Base-by-base conservation (phyloP, 2,888 invertebrate species). In the Trachelus tabidus region DNA sequence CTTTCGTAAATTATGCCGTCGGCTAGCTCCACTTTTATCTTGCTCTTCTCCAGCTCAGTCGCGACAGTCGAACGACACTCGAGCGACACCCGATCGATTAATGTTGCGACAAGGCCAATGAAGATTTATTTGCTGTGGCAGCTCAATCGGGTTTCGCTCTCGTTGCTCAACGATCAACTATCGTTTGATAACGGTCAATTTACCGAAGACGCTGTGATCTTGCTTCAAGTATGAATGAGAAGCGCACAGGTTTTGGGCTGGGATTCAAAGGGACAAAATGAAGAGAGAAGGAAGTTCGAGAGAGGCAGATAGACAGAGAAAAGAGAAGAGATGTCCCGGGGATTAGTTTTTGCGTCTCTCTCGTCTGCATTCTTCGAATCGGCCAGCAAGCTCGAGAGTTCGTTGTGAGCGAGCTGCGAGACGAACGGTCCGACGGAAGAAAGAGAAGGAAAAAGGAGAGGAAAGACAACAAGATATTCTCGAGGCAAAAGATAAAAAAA, bases 311-410 rank as follows among this genome's bases (percentile, higher is more conserved):
- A 35, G 34, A 73, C 31, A 34, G 4, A 73, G 35, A 15, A 31
- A 30, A 31, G 30, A 69, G 75, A 56, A 30, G 75, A 23, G 34
- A 31, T 23, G 31, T 33, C 23, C n/a, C 9, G 69, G 80, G 78
- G 81, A 83, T 81, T 76, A 82, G 84, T 87, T 87, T 88, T 87
- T 87, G 84, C 83, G 74, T 76, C 81, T 81, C 83, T 82, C 79
- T 84, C 79, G 86, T 85, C 88, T 88, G 88, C 88, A 88, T 89
- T 89, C 88, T 86, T 83, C 79, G 79, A 80, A 76, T 84, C 84
- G 87, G 87, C 83, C 88, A 88, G 88, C 84, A 87, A 88, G 88
- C 88, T 88, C n/a, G 77, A 15, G 81, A 83, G 84, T 84, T 79
- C 85, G 83, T 84, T 83, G 83, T 80, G 79, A 81, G 82, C 15